Base-by-base conservation (phyloP, 1,140 invertebrate species). In the Pristionchus pacificus region DNA sequence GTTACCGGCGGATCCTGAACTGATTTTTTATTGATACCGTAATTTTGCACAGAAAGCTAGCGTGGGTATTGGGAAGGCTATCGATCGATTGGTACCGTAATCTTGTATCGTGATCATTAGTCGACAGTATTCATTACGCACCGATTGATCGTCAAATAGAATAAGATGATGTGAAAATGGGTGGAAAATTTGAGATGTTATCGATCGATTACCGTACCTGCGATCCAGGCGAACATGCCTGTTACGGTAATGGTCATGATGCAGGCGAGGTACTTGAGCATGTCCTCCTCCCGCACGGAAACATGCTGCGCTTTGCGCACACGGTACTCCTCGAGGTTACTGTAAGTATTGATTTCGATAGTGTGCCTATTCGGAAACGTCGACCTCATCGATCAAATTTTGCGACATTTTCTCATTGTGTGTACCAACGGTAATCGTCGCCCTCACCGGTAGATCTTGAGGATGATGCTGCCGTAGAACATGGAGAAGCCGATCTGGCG, bases 251-350 rank as follows among this genome's bases (percentile, higher is more conserved):
- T 93, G 2, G 92, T 91, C 0, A 91, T 87, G 86, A 95, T 88
- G 85, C 93, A 93, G 60, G 90, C 91, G 57, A 90, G 86, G 84
- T 92, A 92, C 83, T 91, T 91, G 71, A 92, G 88, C 81, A 90
- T 88, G 84, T 93, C 92, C 71, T 91, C 90, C 80, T 93, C 91
- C 60, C 91, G 87, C 19, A 93, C 88, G 58, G 92, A 90, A 85
- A 92, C 92, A 76, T 92, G 88, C 83, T 93, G 91, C 0, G 92
- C 92, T 85, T 95, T 95, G 60, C 93, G 87, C 2, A 93, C 94
- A 71, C 88, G 87, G 80, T 89, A 89, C 78, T 89, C 88, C 31
- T 88, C 87, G 57, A 89, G 78, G 70, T 88, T 85, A 77, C 88
- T 88, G 19, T 27, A 71, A 70, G 28, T 70, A 67, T 31, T 24